These are phyloP conservation scores for Pheosia tremula DNA, from an alignment of 2,888 invertebrate species.

Conservation along the genomic window DNA sequence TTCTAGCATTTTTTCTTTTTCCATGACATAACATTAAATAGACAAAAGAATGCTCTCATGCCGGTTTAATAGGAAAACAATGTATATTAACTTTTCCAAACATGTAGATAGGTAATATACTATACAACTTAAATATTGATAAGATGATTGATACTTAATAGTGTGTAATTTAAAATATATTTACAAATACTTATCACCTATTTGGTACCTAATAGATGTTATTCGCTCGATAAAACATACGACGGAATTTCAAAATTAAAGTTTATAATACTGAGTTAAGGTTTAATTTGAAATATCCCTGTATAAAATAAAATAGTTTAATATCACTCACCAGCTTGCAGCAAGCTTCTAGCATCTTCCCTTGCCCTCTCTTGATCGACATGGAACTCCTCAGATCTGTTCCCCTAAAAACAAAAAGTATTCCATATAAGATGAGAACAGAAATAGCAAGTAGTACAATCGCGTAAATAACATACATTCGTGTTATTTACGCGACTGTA, in stretches of 20 bases:
- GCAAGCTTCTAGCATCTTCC: conserved; percentile 91
- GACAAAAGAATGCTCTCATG: neutral
- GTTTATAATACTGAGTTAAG: neutral
- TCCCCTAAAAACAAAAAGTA: conserved; percentile 79
- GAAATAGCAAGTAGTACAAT: too few species aligned
- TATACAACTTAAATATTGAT: neutral
- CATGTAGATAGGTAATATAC: too few species aligned
- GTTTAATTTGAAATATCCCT: neutral
- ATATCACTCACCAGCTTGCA: conserved; percentile 87
- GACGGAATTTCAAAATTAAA: neutral
- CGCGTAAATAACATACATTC: too few species aligned
- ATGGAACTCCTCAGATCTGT: conserved; percentile 91
- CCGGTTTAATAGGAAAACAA: neutral
- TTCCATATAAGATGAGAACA: neutral
- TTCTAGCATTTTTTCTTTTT: too few species aligned
- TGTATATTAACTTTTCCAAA: neutral
- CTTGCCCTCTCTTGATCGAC: conserved; percentile 89
- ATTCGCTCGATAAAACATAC: neutral
- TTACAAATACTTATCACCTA: neutral
- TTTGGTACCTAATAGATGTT: neutral
- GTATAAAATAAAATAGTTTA: neutral
- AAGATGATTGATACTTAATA: neutral
- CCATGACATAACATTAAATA: too few species aligned
- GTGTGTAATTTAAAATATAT: neutral
- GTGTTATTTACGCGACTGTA: too few species aligned